phyloP scores from a whole-genome alignment of 2,113 vertebrate genomes.

The Murina feae region DNA sequence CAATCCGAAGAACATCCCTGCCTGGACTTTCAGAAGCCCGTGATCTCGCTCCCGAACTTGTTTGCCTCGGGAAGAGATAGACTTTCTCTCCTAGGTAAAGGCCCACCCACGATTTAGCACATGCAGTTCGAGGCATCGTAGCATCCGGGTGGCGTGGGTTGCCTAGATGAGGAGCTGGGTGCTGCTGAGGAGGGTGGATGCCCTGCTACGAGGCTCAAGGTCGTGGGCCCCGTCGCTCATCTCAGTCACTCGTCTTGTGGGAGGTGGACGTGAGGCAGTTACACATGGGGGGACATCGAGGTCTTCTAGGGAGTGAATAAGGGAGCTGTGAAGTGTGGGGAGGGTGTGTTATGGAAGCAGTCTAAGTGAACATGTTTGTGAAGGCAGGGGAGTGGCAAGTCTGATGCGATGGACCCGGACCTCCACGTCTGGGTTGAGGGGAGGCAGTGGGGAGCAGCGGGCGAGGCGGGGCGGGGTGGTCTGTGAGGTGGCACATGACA shows the following conservation, averaged over 20 bases:
- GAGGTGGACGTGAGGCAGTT: too few relatives aligned
- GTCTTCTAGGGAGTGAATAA: neutral
- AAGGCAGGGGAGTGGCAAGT: neutral
- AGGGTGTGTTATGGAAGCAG: neutral
- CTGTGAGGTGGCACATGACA: neutral
- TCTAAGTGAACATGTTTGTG: neutral
- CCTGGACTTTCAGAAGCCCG: neutral
- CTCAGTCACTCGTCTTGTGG: neutral
- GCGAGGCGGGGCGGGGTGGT: fast-evolving
- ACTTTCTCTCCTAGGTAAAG: neutral
- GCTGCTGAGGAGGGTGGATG: fast-evolving
- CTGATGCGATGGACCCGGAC: too few relatives aligned
- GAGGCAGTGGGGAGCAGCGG: neutral
- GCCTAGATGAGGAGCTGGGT: fast-evolving
- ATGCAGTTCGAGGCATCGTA: neutral
- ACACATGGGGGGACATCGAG: fast-evolving
- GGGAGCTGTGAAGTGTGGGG: neutral
- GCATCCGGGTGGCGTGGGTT: neutral
- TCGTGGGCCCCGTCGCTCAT: fast-evolving
- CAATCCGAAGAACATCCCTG: neutral
- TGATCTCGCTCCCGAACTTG: neutral
- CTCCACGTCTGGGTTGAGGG: neutral
- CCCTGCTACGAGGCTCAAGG: fast-evolving
- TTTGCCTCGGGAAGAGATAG: neutral
- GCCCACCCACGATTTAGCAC: neutral